Conservation (phyloP, 2,113 vertebrate species). For the Carollia perspicillata region DNA sequence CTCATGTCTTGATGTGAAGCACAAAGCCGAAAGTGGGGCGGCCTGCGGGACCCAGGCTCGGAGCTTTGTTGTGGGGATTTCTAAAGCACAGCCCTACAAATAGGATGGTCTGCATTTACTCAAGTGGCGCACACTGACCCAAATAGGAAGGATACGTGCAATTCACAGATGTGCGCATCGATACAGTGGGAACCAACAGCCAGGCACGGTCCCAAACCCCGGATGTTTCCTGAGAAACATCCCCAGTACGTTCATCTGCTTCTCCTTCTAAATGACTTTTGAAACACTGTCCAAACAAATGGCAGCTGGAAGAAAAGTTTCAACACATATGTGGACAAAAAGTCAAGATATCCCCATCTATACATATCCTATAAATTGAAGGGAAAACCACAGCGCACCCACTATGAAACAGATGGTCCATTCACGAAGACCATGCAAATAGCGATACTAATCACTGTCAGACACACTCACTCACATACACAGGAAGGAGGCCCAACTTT, state of each 20-base stretch:
- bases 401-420: not conserved
- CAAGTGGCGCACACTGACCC: conserved; percentile 63
- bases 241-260: not conserved
- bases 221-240: not conserved
- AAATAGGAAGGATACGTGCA: conserved; percentile 41
- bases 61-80: conserved; percentile 69
- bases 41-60: not conserved
- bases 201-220: not conserved
- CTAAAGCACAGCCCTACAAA: conserved; percentile 55
- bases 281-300: not conserved
- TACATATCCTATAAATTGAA: not conserved
- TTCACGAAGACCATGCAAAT: not conserved
- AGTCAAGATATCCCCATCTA: not conserved
- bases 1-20: not conserved
- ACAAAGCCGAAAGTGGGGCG: conserved; percentile 49
- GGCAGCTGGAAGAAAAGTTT: not conserved
- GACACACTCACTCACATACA: not conserved
- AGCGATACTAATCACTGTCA: not conserved
- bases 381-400: not conserved
- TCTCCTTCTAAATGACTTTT: not conserved
- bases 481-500: not conserved
- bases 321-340: not conserved
- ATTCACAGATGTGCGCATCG: conserved; percentile 41
- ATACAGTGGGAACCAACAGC: not conserved
- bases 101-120: conserved; percentile 33